A percentile compares a stretch with the other conserved stretches of the same genome.
phyloP scores from a whole-genome alignment of 2,113 vertebrate genomes.

The Toxotes jaculatrix region DNA sequence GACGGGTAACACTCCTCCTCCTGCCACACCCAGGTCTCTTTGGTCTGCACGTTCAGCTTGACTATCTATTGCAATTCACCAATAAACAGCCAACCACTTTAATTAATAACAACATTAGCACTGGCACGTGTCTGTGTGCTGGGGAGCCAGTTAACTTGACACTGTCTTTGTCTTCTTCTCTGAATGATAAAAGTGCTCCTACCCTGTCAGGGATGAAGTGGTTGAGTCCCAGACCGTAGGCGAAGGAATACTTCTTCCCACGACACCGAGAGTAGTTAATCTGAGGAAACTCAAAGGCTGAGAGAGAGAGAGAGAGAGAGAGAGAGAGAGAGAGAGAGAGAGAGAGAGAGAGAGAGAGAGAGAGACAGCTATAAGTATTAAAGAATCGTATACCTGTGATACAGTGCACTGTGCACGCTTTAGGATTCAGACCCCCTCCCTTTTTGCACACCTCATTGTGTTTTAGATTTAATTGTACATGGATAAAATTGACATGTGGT shows the following conservation, averaged over 20 bases:
- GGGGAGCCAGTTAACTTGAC: background rate
- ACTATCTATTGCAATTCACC: constrained; percentile 86
- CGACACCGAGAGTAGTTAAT: constrained; percentile 91
- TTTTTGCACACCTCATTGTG: too few relatives aligned
- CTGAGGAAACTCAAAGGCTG: constrained; percentile 98
- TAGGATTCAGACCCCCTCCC: too few relatives aligned
- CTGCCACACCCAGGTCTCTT: constrained; percentile 96
- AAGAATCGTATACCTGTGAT: background rate
- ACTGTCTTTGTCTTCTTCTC: background rate
- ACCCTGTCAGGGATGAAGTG: constrained; percentile 98
- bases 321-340: background rate
- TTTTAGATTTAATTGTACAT: too few relatives aligned
- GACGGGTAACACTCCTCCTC: constrained; percentile 94
- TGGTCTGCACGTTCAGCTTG: constrained; percentile 95
- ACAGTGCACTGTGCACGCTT: too few relatives aligned
- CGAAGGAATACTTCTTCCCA: constrained; percentile 91
- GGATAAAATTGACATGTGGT: too few relatives aligned
- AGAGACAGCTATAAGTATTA: background rate
- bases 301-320: background rate
- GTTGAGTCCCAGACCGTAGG: constrained; percentile 94
- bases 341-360: too few relatives aligned
- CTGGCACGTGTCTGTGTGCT: background rate
- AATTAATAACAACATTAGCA: background rate
- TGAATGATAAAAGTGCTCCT: constrained; percentile 34
- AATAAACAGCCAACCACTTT: background rate